phyloP scores from a whole-genome alignment of 2,797 vertebrate species.

The Silurus aristotelis region DNA sequence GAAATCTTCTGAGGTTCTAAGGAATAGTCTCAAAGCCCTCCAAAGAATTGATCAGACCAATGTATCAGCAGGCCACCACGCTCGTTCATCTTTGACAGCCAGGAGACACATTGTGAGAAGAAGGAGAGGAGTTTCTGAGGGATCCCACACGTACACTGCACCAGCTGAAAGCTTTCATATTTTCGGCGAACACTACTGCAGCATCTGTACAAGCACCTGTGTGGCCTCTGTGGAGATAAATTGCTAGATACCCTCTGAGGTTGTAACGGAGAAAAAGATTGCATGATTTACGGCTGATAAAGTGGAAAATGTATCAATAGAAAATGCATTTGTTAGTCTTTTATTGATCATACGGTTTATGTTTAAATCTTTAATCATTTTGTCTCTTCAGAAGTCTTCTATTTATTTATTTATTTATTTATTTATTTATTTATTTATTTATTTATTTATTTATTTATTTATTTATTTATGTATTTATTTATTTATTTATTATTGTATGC shows the following conservation, averaged over 20 bases:
- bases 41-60: background rate
- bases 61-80: conserved; percentile 8
- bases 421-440: background rate
- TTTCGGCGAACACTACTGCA: conserved; percentile 1
- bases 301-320: background rate
- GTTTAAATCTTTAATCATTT: background rate
- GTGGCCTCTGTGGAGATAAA: background rate
- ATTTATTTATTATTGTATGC: background rate
- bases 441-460: no score
- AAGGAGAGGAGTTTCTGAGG: background rate
- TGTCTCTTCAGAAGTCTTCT: background rate
- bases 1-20: background rate
- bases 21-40: background rate
- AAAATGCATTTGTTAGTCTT: background rate
- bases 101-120: background rate
- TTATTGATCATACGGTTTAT: background rate
- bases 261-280: background rate
- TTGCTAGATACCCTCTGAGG: background rate
- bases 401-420: no score
- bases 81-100: background rate
- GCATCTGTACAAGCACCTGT: background rate
- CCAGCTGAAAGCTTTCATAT: conserved; percentile 11
- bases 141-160: conserved; percentile 9
- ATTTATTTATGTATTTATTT: no score
- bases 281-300: background rate